Conservation (phyloP, 2,113 vertebrate genomes). For the Dromaius novaehollandiae region DNA sequence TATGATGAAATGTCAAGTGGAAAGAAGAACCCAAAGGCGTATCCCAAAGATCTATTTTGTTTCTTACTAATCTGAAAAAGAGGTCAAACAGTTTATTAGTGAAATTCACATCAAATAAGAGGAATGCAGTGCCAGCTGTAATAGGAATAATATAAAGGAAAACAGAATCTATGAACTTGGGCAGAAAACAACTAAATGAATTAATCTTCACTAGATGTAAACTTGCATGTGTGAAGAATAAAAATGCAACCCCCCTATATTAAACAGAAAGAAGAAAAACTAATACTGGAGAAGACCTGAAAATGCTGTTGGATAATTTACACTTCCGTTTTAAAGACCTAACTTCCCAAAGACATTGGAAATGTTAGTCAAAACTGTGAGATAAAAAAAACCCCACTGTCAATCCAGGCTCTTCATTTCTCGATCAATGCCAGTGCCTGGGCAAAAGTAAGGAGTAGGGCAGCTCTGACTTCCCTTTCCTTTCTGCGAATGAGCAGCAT, state of each 20-base stretch:
- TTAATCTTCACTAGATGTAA: background rate
- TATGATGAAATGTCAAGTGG: background rate
- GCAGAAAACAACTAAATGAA: background rate
- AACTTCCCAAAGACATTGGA: background rate
- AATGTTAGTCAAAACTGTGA: background rate
- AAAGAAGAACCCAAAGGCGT: background rate
- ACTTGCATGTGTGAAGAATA: background rate
- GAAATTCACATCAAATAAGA: background rate
- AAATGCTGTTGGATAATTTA: background rate
- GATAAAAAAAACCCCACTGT: background rate
- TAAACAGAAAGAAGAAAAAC: background rate
- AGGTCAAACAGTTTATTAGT: background rate
- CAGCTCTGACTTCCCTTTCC: background rate
- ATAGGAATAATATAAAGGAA: background rate
- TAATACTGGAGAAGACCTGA: background rate
- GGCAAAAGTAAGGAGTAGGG: background rate
- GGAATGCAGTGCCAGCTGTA: background rate
- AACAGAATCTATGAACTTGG: accelerated
- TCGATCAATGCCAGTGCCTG: background rate
- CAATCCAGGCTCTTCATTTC: background rate
- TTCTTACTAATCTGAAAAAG: background rate
- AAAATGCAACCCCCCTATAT: background rate
- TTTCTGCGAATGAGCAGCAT: background rate
- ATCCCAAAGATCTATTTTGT: background rate
- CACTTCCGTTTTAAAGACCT: background rate